These are phyloP conservation scores for Neoniphon sammara DNA, from an alignment of 2,797 vertebrate genomes.

Conservation along the genomic window DNA sequence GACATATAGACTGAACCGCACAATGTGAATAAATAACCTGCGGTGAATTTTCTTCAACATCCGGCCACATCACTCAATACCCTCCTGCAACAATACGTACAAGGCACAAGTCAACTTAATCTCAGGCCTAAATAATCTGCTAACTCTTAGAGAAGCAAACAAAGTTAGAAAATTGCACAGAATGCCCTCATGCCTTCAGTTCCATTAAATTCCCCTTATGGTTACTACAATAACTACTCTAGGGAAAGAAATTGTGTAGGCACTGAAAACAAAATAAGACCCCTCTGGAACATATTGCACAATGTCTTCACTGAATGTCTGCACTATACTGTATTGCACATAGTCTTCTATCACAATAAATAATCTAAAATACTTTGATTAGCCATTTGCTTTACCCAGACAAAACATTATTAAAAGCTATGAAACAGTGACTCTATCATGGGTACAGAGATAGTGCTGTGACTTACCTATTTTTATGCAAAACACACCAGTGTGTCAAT, in stretches of 20 bases:
- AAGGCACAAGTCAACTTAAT: slow-evolving; percentile 38
- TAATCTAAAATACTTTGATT: neutral
- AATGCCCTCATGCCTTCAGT: neutral
- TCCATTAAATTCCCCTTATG: slow-evolving; percentile 5
- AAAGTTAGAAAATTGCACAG: slow-evolving; percentile 8
- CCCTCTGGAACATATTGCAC: slow-evolving; percentile 36
- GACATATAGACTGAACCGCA: too few species aligned
- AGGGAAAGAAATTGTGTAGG: slow-evolving; percentile 31
- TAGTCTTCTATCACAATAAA: neutral
- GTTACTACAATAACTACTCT: neutral
- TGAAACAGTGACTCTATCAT: neutral
- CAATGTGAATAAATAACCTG: too few species aligned
- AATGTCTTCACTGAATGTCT: neutral
- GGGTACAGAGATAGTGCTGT: too few species aligned
- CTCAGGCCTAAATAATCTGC: slow-evolving; percentile 15
- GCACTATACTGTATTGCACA: neutral
- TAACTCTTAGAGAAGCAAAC: slow-evolving; percentile 7
- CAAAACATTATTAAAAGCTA: neutral
- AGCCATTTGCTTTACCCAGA: neutral
- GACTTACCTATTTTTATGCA: too few species aligned
- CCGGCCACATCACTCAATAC: neutral
- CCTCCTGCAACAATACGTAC: neutral
- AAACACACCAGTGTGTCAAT: too few species aligned
- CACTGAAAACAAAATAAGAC: slow-evolving; percentile 48
- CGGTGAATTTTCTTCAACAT: neutral